A percentile compares a stretch with the other conserved stretches of the same genome.
Evolutionary conservation across 2,888 invertebrate species (phyloP).

Genomic region (Carabus problematicus): DNA sequence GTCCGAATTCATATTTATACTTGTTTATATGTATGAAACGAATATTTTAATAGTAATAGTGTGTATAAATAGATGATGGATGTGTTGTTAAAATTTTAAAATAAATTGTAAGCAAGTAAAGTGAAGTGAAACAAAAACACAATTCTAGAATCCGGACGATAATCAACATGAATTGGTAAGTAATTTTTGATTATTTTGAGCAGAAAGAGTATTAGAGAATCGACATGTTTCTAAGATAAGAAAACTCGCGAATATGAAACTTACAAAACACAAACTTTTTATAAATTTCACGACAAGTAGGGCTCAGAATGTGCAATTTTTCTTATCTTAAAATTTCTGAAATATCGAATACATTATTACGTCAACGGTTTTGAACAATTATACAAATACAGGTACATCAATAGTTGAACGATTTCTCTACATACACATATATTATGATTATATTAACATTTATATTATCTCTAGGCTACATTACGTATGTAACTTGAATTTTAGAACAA

Average conservation of each 20-base stretch:
- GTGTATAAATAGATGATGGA: not conserved
- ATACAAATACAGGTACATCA: no score
- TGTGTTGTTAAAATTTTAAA: not conserved
- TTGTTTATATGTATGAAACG: not conserved
- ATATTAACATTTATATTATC: no score
- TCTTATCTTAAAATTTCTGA: constrained; percentile 12
- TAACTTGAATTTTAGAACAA: no score
- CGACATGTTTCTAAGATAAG: constrained; percentile 14
- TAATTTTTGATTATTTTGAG: constrained; percentile 7
- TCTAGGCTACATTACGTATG: no score
- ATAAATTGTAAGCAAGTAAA: not conserved
- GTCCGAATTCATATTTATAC: constrained; percentile 2
- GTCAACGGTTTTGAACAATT: no score
- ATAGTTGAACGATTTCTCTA: no score
- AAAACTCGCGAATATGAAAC: constrained; percentile 24
- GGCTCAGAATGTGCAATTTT: constrained; percentile 31
- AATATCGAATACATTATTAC: no score
- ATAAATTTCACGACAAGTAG: constrained; percentile 28
- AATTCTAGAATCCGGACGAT: not conserved
- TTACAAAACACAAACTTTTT: constrained; percentile 22
- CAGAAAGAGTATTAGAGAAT: constrained; percentile 18
- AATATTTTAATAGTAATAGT: not conserved
- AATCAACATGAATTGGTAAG: not conserved
- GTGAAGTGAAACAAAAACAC: not conserved
- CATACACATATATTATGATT: no score